Evolutionary conservation across 2,797 vertebrate genomes (phyloP), one percentile per base, ranked within the genome.

Genomic region (Falco biarmicus): DNA sequence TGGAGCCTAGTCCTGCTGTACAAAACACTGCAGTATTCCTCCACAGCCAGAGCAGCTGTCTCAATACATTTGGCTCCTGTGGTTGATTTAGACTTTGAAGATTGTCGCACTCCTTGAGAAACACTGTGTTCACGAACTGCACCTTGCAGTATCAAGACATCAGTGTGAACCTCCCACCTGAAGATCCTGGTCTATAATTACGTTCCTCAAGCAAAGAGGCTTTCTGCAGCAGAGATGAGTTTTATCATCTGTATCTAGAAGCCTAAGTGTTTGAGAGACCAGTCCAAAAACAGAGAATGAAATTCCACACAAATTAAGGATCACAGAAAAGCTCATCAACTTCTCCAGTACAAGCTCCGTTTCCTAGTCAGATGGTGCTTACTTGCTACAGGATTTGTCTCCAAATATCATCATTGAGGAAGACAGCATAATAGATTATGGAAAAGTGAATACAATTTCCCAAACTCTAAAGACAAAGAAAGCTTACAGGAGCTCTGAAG

Each of bases 391-490:
- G 16, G 20, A 60, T 75, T 65, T 64, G 29, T 61, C 53, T 79
- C 39, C 26, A 84, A 28, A 25, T 41, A 69, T 5, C 10, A n/a
- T 2, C 86, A 20, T 0, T 48, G 26, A 85, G 32, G 57, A 86
- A 85, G 43, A 4, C 1, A 18, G 19, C 11, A 0, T 31, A 91
- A 71, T 15, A 81, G 20, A 24, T 54, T 26, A 48, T 0, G 0
- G 47, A 65, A 89, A 73, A 91, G 9, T 0, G 0, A 85, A 89
- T 32, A 5, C 5, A 78, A 65, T 48, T 80, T 25, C 32, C 32
- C 32, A 56, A 21, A 79, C 10, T 53, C 47, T 28, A 15, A 93
- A 83, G 25, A 56, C n/a, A 79, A 45, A 61, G 41, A 50, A 32
- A 69, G 26, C 19, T 8, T 79, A 68, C 17, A 63, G 74, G 32